Evolutionary conservation across 1,140 invertebrate species (phyloP), one percentile per base, ranked within the genome.

Genomic region (Conus betulinus): DNA sequence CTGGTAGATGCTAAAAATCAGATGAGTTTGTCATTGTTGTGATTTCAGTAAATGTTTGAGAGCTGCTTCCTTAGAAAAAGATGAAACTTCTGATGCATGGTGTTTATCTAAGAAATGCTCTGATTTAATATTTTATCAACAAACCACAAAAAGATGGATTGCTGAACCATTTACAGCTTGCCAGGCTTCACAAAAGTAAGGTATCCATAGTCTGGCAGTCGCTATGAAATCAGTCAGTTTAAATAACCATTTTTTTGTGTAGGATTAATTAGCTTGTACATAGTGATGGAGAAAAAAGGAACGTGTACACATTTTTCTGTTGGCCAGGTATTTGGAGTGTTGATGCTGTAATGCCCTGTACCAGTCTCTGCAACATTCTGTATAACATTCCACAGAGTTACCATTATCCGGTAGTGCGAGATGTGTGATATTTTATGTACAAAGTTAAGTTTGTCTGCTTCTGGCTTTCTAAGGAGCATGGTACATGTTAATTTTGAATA

Each of bases 401-500:
- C 51, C 20, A 53, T 53, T 81, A 53, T 81, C 51, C 39, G 51
- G 5, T 81, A 81, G 39, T 53, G 25, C 23, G 51, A 23, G 7
- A 53, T 17, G 79, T 81, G 79, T 81, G 79, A 81, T 81, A 81
- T 81, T 53, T 27, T 78, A 17, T 51, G 25, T 51, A 51, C 39
- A 78, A 51, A 78, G 0, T 71, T 71, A 20, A 17, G 17, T 4
- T 51, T 78, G 25, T 27, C 17, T 78, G 7, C 10, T 8, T 27
- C 25, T 27, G 27, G 39, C 5, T 51, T 78, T 78, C 8, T 71
- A 5, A n/a, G 15, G 20, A 23, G 67, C 20, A 20, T 71, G 11
- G 67, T 7, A 20, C 15, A 71, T 10, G 67, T 7, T 71, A 17
- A 71, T 71, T 1, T 71, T 71, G 67, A 60, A 60, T 15, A 60